These are phyloP conservation scores for Nezara viridula DNA, from an alignment of 2,888 invertebrate species.

Conservation along the genomic window DNA sequence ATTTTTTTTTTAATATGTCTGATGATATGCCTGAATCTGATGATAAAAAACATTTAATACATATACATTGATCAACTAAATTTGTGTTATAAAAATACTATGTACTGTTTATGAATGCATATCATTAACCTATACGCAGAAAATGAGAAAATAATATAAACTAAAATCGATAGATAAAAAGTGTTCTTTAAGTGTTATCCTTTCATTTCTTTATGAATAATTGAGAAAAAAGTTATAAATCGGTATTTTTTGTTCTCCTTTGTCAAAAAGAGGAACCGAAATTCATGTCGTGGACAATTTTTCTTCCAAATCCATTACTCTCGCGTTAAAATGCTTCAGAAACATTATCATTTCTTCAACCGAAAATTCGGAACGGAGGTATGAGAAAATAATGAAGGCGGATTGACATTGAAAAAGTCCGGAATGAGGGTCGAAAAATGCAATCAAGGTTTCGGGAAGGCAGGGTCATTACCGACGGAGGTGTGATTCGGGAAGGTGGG, in stretches of 20 bases:
- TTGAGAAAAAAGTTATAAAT: neutral
- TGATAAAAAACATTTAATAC: too few species aligned
- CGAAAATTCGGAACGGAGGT: neutral
- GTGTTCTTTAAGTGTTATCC: too few species aligned
- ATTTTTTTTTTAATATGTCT: too few species aligned
- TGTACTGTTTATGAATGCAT: too few species aligned
- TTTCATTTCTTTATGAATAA: too few species aligned
- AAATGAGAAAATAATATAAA: too few species aligned
- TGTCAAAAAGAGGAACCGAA: neutral
- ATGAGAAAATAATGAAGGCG: conserved; percentile 42
- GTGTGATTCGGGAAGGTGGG: conserved; percentile 28
- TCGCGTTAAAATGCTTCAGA: conserved; percentile 9
- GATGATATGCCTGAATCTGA: too few species aligned
- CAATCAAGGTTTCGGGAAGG: conserved; percentile 41
- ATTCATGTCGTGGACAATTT: neutral
- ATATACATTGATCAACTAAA: too few species aligned
- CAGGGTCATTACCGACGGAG: conserved; percentile 37
- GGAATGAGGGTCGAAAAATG: conserved; percentile 33
- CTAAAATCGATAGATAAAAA: too few species aligned
- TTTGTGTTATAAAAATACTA: too few species aligned
- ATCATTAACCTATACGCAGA: too few species aligned
- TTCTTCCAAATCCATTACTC: conserved; percentile 31
- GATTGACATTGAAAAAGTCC: conserved; percentile 4
- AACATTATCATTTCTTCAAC: conserved; percentile 31
- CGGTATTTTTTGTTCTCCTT: neutral